A percentile compares a stretch with the other conserved stretches of the same genome.
Conservation (phyloP, 2,113 vertebrate genomes). For the Antechinus stuartii region DNA sequence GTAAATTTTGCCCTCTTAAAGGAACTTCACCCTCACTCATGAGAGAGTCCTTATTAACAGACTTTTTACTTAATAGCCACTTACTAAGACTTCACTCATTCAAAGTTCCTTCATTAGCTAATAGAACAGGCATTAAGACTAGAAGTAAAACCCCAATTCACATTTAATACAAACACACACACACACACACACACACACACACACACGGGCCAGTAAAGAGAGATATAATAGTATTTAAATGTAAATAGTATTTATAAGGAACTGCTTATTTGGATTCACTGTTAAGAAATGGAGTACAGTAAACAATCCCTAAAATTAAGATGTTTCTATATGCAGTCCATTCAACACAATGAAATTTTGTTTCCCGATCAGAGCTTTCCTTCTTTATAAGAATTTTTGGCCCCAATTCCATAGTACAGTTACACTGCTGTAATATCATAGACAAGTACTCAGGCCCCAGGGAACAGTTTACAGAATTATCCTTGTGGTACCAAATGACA, state of each 20-base stretch:
- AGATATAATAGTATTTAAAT: not conserved
- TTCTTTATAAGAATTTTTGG: not conserved
- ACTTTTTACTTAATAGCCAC: too few relatives aligned
- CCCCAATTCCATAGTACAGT: slow-evolving; percentile 30
- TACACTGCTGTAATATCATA: slow-evolving; percentile 3
- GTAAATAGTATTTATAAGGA: not conserved
- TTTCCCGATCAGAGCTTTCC: slow-evolving; percentile 20
- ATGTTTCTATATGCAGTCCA: slow-evolving; percentile 29
- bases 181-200: too few relatives aligned
- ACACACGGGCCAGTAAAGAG: not conserved
- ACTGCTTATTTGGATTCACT: not conserved
- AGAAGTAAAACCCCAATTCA: not conserved
- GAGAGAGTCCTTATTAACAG: slow-evolving; percentile 18
- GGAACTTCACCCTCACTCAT: slow-evolving; percentile 26
- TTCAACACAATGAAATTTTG: slow-evolving; percentile 16
- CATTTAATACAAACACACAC: not conserved
- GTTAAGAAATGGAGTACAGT: slow-evolving; percentile 36
- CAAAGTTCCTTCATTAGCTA: slow-evolving; percentile 20
- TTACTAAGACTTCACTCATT: not conserved
- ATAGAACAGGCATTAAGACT: not conserved
- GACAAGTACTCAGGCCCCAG: not conserved
- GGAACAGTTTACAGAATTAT: slow-evolving; percentile 41
- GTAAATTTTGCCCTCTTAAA: slow-evolving; percentile 11
- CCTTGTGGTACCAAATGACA: slow-evolving; percentile 22
- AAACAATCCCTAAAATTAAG: slow-evolving; percentile 12